Evolutionary conservation across 1,140 invertebrate species (phyloP).

Genomic region (Heliconius hewitsoni): DNA sequence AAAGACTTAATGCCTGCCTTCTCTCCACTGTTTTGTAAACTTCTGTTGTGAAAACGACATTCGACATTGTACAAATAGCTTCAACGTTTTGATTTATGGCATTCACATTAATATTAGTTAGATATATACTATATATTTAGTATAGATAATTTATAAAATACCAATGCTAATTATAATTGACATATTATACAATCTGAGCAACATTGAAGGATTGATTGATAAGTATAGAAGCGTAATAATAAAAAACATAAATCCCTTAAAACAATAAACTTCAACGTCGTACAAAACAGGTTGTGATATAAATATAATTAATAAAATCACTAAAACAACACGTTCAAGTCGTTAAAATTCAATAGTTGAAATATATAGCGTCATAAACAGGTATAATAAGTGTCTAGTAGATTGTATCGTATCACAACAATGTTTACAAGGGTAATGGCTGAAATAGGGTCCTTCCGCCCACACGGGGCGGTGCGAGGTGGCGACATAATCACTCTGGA

Average conservation of each 20-base stretch:
- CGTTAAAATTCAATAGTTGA: not conserved
- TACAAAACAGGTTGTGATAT: not conserved
- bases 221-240: too few species aligned
- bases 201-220: too few species aligned
- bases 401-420: constrained; percentile 40
- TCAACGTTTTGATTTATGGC: not conserved
- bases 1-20: constrained; percentile 34
- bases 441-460: constrained; percentile 41
- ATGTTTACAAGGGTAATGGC: constrained; percentile 42
- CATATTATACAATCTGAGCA: too few species aligned
- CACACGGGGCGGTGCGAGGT: constrained; percentile 38
- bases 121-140: not conserved
- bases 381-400: constrained; percentile 35
- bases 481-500: constrained; percentile 55
- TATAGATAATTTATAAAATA: not conserved
- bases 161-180: too few species aligned
- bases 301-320: not conserved
- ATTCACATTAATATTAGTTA: not conserved
- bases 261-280: not conserved
- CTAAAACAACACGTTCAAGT: not conserved
- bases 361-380: constrained; percentile 12
- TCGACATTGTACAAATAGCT: not conserved
- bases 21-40: constrained; percentile 30
- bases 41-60: not conserved
- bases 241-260: too few species aligned